Conservation (phyloP, 1,140 invertebrate species). For the Bombus pascuorum region DNA sequence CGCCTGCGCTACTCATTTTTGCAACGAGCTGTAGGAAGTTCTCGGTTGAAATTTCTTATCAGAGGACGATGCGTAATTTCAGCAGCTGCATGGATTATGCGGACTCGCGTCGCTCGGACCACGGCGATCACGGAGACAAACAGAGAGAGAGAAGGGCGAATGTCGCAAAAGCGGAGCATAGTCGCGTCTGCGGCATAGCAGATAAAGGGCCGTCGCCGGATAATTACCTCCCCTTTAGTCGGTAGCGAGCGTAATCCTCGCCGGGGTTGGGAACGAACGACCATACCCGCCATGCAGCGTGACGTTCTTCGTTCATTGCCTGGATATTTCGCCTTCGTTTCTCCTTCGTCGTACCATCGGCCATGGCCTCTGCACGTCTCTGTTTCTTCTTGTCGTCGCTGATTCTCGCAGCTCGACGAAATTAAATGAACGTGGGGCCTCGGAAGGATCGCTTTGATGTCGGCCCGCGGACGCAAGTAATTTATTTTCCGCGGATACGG, state of each 20-base stretch:
- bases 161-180: conserved; percentile 5
- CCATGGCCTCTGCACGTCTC: too few species aligned
- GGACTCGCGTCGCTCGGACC: neutral
- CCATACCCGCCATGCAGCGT: neutral
- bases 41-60: neutral
- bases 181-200: conserved; percentile 26
- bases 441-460: conserved; percentile 55
- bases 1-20: neutral
- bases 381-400: conserved; percentile 9
- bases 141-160: neutral
- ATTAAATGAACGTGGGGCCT: conserved; percentile 55
- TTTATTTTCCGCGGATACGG: conserved; percentile 52
- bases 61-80: neutral
- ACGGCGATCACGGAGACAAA: neutral
- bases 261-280: conserved; percentile 15
- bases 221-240: conserved; percentile 62
- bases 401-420: conserved; percentile 40
- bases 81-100: neutral
- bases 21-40: neutral
- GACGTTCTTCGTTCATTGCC: neutral
- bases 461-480: conserved; percentile 48
- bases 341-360: neutral
- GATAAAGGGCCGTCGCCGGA: conserved; percentile 57
- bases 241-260: conserved; percentile 38
- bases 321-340: conserved; percentile 9